Evolutionary conservation across 2,113 vertebrate species (phyloP).

Genomic region (Elaphurus davidianus): DNA sequence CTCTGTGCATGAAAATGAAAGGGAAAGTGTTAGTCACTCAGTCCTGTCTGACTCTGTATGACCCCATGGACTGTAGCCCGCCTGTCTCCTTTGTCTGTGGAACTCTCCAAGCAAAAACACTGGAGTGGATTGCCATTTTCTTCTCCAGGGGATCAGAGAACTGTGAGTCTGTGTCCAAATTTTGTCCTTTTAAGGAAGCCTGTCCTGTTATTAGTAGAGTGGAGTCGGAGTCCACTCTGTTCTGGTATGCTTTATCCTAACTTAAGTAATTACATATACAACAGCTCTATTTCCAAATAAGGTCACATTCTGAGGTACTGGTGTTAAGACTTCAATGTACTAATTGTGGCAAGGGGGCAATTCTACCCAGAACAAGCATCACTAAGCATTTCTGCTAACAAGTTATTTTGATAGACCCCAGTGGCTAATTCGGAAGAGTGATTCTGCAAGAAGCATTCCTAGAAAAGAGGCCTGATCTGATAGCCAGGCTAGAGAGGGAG

Average conservation of each 20-base stretch:
- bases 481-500: neutral
- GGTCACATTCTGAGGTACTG: neutral
- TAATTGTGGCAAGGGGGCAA: neutral
- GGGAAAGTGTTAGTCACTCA: neutral
- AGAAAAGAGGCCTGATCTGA: neutral
- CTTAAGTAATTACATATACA: neutral
- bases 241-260: neutral
- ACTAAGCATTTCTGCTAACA: neutral
- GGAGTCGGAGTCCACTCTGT: neutral
- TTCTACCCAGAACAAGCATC: neutral
- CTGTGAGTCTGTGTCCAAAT: neutral
- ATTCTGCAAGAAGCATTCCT: neutral
- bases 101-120: neutral
- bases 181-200: neutral
- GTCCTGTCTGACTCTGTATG: neutral
- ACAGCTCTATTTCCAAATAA: neutral
- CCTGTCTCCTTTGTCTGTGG: neutral
- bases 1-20: neutral
- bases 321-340: neutral
- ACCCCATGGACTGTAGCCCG: neutral
- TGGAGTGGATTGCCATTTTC: neutral
- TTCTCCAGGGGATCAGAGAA: neutral
- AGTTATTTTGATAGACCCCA: neutral
- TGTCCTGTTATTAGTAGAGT: neutral
- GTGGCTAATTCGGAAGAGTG: neutral